Base-by-base conservation (phyloP, 2,113 vertebrate genomes). In the Bufo gargarizans region DNA sequence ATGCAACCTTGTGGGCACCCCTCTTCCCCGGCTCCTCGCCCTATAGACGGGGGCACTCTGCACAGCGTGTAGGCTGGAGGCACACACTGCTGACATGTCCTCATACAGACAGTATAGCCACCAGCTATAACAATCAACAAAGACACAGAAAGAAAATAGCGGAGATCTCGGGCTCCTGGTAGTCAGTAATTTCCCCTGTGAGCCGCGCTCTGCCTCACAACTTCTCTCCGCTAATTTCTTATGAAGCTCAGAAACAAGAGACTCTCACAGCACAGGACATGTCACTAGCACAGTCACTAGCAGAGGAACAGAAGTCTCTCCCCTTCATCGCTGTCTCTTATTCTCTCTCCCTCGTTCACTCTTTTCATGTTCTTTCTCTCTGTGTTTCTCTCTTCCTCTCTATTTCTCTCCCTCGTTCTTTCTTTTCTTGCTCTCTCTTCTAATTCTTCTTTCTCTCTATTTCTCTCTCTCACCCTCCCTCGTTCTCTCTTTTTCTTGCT, bases 121-220 rank as follows among this genome's bases (percentile, higher is more conserved):
- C 33, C 6, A 87, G 77, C 77, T 55, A 81, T 4, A 87, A 71
- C 58, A 87, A 58, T 58, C 86, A 87, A 87, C 85, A 87, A 87
- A 87, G 77, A 20, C 33, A 49, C 13, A 5, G 82, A 71, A 33
- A 53, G 33, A 81, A 87, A 86, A 80, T 11, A 56, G 47, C 3
- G 77, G 50, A 17, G 72, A 77, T 53, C 43, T 7, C 8, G 12
- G 76, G 59, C 12, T 77, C n/a, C 20, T 5, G 33, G 47, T 50
- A 43, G 71, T 67, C 43, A 47, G 50, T 87, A 74, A 87, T 87
- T 87, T 87, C 78, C 86, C 86, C 53, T 87, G 86, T 74, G 78
- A 55, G 53, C 58, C 76, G 4, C 2, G 22, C 50, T 33, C 50
- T 13, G 72, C 33, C 22, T 87, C 77, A 13, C 53, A 58, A 56